A percentile compares a stretch with the other conserved stretches of the same genome.
Conservation (phyloP, 2,888 invertebrate species). For the Watsonalla cultraria region DNA sequence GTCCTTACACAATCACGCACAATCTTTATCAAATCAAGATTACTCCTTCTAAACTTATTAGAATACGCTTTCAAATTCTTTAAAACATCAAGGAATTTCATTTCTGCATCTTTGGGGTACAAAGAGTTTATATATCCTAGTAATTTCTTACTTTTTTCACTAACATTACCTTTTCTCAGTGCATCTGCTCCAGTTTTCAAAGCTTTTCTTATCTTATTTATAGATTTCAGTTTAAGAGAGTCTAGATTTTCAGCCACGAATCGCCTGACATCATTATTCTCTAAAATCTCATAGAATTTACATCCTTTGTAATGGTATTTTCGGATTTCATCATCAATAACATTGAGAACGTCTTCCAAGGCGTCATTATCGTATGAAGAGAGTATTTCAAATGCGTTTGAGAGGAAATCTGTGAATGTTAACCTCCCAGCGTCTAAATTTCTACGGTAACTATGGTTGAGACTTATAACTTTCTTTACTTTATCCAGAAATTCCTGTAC, state of each 20-base stretch:
- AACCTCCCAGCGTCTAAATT: not conserved
- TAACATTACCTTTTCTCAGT: conserved; percentile 16
- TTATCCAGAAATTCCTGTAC: conserved; percentile 32
- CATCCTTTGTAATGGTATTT: conserved; percentile 35
- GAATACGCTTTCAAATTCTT: conserved; percentile 28
- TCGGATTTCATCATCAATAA: conserved; percentile 33
- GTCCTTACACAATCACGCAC: conserved; percentile 27
- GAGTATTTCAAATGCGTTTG: conserved; percentile 22
- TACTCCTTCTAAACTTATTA: conserved; percentile 17
- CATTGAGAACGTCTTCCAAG: conserved; percentile 27
- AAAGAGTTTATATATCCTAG: conserved; percentile 37
- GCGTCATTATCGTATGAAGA: conserved; percentile 33
- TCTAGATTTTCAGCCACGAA: conserved; percentile 26
- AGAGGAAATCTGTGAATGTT: conserved; percentile 41
- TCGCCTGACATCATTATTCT: conserved; percentile 22
- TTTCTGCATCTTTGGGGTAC: conserved; percentile 22
- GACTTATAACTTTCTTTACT: conserved; percentile 25
- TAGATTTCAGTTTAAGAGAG: conserved; percentile 17
- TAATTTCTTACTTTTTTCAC: conserved; percentile 15
- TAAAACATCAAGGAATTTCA: conserved; percentile 26
- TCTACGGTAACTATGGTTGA: conserved; percentile 6
- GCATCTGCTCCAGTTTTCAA: conserved; percentile 15
- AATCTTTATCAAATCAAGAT: conserved; percentile 22
- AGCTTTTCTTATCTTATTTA: conserved; percentile 16
- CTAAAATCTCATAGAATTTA: conserved; percentile 31